Base-by-base conservation (phyloP, 2,888 invertebrate species). In the Rhagium mordax region DNA sequence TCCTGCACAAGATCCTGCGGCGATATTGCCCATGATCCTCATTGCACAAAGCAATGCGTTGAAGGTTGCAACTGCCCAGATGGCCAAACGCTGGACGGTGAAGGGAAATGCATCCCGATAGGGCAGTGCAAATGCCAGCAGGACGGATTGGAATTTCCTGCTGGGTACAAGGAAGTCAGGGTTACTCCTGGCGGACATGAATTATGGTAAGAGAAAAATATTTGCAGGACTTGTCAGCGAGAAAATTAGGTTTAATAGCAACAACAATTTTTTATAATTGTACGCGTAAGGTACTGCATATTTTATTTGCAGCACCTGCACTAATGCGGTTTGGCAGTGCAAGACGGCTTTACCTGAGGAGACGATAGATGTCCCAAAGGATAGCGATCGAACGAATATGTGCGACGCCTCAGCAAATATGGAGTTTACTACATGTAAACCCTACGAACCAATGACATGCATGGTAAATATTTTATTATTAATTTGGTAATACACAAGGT, bases 31-130 rank as follows among this genome's bases (percentile, higher is more conserved):
- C 85, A 88, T 2, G 81, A 87, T 61, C 87, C 87, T 0, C 82
- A 87, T 7, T 95, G 94, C 86, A 88, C 86, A 76, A 90, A 90
- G 5, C 87, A 89, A 74, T 97, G 97, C 83, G 95, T 96, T 0
- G 97, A 97, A 86, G 98, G 97, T 0, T 98, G 98, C 86, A 95
- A 95, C 71, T 98, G 98, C 84, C 95, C 95, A 0, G 89, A 90
- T 18, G 96, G 96, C 59, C 91, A 94, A 88, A 91, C 93, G 0
- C 86, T 97, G 49, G 92, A 95, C 82, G 91, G 91, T 3, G 90
- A 90, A 65, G 94, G 93, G 15, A 91, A 93, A 61, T 97, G 97
- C 84, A 92, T 97, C 47, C 93, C 94, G 0, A 91, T 93, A 16
- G 92, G 92, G 0, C 89, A 92, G 72, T 97, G 97, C 81, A 93